phyloP scores from a whole-genome alignment of 2,113 vertebrate genomes.

The Pachypanchax playfairii region DNA sequence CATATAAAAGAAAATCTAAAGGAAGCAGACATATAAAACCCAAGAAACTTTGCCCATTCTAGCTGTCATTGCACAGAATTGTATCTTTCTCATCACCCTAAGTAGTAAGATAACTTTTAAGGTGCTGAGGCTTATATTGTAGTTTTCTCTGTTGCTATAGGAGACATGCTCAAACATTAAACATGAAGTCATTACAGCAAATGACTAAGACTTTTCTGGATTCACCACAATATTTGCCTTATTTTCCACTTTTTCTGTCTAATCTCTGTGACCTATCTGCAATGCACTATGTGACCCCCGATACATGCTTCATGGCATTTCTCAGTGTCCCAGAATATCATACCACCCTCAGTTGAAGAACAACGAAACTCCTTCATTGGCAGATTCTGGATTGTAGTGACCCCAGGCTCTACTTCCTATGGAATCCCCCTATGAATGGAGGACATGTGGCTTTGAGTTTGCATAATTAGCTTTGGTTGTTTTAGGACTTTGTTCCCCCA shows the following conservation, averaged over 20 bases:
- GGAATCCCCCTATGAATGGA: conserved; percentile 65
- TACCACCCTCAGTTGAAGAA: conserved; percentile 57
- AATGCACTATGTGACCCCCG: conserved; percentile 57
- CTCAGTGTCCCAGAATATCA: conserved; percentile 66
- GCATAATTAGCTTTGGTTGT: conserved; percentile 31
- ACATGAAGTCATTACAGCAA: conserved; percentile 1
- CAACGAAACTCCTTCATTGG: conserved; percentile 67
- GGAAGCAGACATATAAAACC: conserved; percentile 20
- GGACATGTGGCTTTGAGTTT: conserved; percentile 29
- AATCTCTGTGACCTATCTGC: conserved; percentile 52
- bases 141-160: neutral
- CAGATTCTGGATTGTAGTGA: conserved; percentile 54
- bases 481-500: conserved; percentile 55
- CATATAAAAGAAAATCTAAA: conserved; percentile 23
- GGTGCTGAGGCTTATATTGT: too few relatives aligned
- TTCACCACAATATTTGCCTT: conserved; percentile 12
- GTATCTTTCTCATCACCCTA: conserved; percentile 15
- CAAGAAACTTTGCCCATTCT: conserved; percentile 30
- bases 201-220: conserved; percentile 18
- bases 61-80: conserved; percentile 27
- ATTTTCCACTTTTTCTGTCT: conserved; percentile 4
- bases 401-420: conserved; percentile 69
- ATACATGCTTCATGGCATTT: conserved; percentile 41
- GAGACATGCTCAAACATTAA: neutral
- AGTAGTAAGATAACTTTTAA: too few relatives aligned